Evolutionary conservation across 2,113 vertebrate genomes (phyloP).

Genomic region (Odocoileus hemionus): DNA sequence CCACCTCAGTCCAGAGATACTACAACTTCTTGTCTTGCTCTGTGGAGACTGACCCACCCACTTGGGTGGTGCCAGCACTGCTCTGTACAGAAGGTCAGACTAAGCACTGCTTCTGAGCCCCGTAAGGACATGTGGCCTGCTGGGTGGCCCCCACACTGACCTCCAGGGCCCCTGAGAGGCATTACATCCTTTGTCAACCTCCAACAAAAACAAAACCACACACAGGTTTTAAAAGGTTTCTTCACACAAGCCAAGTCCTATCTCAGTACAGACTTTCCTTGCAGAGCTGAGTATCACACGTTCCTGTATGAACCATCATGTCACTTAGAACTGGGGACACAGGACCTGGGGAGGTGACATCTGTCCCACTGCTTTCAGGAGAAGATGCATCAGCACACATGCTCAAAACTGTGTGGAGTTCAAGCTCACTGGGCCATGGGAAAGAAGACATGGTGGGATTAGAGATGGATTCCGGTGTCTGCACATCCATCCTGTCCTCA

Average conservation of each 20-base stretch:
- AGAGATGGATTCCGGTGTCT: slow-evolving; percentile 12
- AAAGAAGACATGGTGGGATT: not conserved
- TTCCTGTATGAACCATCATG: slow-evolving; percentile 72
- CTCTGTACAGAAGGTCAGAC: not conserved
- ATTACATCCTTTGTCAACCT: not conserved
- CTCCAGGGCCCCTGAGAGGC: not conserved
- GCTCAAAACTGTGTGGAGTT: fast-evolving
- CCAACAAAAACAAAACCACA: slow-evolving; percentile 28
- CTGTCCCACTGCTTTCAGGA: slow-evolving; percentile 31
- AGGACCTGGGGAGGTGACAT: slow-evolving; percentile 33
- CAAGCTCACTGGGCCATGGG: not conserved
- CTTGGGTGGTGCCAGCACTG: not conserved
- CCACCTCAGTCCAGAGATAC: not conserved
- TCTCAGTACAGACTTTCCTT: slow-evolving; percentile 56
- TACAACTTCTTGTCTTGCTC: not conserved
- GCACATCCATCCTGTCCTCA: not conserved
- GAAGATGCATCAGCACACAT: not conserved
- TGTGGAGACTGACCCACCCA: not conserved
- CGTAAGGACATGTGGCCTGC: not conserved
- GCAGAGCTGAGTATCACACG: slow-evolving; percentile 65
- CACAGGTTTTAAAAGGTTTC: not conserved
- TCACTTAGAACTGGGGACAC: slow-evolving; percentile 69
- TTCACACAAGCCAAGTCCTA: slow-evolving; percentile 63
- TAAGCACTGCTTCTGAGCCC: not conserved
- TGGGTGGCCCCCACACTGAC: not conserved